Percentiles rank a stretch among this genome's conserved stretches.
These are phyloP conservation scores for Grapholita molesta DNA, from an alignment of 1,140 invertebrate genomes.

Conservation along the genomic window DNA sequence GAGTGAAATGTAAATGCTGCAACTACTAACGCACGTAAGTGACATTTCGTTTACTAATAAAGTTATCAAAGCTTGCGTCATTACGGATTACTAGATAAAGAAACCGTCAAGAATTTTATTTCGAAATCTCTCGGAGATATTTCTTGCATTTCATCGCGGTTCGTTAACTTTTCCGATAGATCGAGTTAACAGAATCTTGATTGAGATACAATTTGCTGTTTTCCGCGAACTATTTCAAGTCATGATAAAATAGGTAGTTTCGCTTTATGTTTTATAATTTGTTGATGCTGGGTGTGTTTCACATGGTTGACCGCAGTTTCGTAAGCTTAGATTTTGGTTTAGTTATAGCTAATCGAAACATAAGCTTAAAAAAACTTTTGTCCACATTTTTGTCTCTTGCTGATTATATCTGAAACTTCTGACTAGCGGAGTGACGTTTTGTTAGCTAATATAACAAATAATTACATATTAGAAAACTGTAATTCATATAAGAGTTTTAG, in stretches of 20 bases:
- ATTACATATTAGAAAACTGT: no score
- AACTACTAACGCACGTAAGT: slow-evolving; percentile 2
- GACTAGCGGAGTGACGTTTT: no score
- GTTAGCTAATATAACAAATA: no score
- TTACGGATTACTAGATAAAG: slow-evolving; percentile 14
- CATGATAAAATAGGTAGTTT: slow-evolving; percentile 43
- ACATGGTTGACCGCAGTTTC: slow-evolving; percentile 37
- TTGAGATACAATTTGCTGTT: slow-evolving; percentile 7
- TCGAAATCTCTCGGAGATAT: not conserved
- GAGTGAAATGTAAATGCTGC: slow-evolving; percentile 12
- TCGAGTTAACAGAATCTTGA: slow-evolving; percentile 21
- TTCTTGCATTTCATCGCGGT: slow-evolving; percentile 19
- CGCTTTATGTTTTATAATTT: slow-evolving; percentile 51
- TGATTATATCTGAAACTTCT: not conserved
- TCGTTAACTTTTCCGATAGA: slow-evolving; percentile 34
- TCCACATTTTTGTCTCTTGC: slow-evolving; percentile 19
- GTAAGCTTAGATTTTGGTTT: slow-evolving; percentile 52
- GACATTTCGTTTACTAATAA: slow-evolving; percentile 16
- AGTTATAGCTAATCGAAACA: slow-evolving; percentile 37
- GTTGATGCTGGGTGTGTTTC: slow-evolving; percentile 40
- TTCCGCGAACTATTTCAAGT: slow-evolving; percentile 23
- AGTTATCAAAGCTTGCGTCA: slow-evolving; percentile 14
- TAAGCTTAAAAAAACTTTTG: slow-evolving; percentile 20
- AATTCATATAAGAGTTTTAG: no score
- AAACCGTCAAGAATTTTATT: slow-evolving; percentile 11